These are phyloP conservation scores for Ivindomyrus marchei DNA, from an alignment of 2,113 vertebrate species.

Conservation along the genomic window DNA sequence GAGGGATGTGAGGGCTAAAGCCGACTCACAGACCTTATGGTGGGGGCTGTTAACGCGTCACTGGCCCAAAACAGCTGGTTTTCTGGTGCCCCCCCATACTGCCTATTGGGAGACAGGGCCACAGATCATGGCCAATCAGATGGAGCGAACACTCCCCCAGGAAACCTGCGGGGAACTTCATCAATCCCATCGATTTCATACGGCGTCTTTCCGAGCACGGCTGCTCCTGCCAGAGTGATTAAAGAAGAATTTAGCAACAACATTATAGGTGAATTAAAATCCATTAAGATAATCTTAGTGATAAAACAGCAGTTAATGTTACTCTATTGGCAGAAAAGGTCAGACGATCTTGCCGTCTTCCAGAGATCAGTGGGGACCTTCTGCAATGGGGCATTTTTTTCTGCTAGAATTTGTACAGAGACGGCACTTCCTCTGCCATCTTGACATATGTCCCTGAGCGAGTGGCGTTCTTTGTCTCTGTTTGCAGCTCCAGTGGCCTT, in stretches of 20 bases:
- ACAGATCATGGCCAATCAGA: neutral
- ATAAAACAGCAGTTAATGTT: neutral
- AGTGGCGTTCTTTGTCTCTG: neutral
- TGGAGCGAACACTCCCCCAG: neutral
- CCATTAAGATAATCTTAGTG: slow-evolving; percentile 1
- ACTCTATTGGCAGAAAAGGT: neutral
- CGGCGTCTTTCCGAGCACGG: neutral
- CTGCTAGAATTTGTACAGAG: neutral
- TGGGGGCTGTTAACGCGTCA: neutral
- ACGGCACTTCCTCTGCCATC: neutral
- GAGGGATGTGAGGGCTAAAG: neutral
- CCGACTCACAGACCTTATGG: neutral
- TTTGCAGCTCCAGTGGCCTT: neutral
- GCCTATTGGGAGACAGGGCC: neutral
- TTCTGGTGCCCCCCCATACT: neutral
- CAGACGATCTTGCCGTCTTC: neutral
- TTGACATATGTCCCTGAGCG: neutral
- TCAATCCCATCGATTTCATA: neutral
- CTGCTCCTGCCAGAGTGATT: neutral
- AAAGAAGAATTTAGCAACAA: neutral
- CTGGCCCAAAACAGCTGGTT: neutral
- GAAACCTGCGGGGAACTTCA: neutral
- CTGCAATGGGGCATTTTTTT: neutral
- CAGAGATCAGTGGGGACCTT: neutral
- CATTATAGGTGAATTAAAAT: neutral